Evolutionary conservation across 2,113 vertebrate species (phyloP).

Genomic region (Ailuropoda melanoleuca): DNA sequence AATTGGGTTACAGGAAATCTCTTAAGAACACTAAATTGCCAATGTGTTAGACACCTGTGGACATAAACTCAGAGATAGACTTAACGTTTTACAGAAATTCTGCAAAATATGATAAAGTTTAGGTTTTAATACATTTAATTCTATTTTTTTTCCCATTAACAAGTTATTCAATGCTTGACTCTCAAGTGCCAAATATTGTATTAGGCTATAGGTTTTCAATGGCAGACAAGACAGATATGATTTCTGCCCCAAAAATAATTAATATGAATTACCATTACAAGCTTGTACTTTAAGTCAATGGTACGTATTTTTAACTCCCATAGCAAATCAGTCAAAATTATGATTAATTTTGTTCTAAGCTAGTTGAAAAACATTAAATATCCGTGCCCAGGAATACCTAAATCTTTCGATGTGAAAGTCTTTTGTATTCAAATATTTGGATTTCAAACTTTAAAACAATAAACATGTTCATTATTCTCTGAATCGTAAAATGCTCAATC

Average conservation of each 20-base stretch:
- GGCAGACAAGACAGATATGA: background rate
- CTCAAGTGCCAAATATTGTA: background rate
- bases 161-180: background rate
- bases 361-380: background rate
- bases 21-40: background rate
- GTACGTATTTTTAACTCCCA: background rate
- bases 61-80: background rate
- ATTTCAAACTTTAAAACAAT: constrained; percentile 38
- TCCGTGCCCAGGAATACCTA: background rate
- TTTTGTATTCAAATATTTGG: background rate
- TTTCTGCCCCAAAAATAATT: background rate
- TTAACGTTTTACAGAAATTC: constrained; percentile 28
- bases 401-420: background rate
- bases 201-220: background rate
- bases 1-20: too few relatives aligned
- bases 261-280: background rate
- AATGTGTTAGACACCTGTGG: background rate
- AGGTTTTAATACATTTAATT: background rate
- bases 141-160: background rate
- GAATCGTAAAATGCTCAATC: background rate
- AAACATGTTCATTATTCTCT: background rate
- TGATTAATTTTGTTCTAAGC: background rate
- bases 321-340: background rate
- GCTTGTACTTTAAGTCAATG: background rate
- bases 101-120: background rate